Evolutionary conservation across 2,797 vertebrate species (phyloP).

Genomic region (Pampus argenteus): DNA sequence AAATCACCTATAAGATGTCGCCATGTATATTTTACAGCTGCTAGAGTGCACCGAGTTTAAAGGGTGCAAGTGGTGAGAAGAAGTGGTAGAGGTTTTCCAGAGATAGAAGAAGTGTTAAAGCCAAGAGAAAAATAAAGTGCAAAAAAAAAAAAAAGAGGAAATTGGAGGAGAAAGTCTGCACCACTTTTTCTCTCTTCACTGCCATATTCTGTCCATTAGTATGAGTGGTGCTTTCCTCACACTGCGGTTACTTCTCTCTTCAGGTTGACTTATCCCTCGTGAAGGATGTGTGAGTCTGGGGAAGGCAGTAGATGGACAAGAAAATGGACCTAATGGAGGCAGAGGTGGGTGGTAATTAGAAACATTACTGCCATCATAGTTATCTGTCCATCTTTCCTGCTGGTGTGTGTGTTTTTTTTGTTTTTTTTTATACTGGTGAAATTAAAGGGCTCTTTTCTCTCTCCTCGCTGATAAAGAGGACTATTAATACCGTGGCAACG

Average conservation of each 20-base stretch:
- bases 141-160: slow-evolving; percentile 38
- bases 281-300: slow-evolving; percentile 29
- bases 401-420: too few relatives aligned
- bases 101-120: slow-evolving; percentile 30
- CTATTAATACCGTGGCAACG: slow-evolving; percentile 61
- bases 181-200: slow-evolving; percentile 37
- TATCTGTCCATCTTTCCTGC: slow-evolving; percentile 59
- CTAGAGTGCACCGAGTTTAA: slow-evolving; percentile 54
- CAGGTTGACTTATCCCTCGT: slow-evolving; percentile 65
- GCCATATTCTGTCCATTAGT: slow-evolving; percentile 72
- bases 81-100: slow-evolving; percentile 18
- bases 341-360: slow-evolving; percentile 75
- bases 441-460: slow-evolving; percentile 67
- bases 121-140: slow-evolving; percentile 21
- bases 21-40: slow-evolving; percentile 72
- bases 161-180: slow-evolving; percentile 35
- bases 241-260: slow-evolving; percentile 52
- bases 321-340: slow-evolving; percentile 37
- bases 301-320: slow-evolving; percentile 28
- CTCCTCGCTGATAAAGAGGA: slow-evolving; percentile 63
- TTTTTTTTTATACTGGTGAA: slow-evolving; percentile 54
- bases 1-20: slow-evolving; percentile 34
- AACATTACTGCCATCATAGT: slow-evolving; percentile 55
- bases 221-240: slow-evolving; percentile 64
- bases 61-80: slow-evolving; percentile 51